Conservation (phyloP, 1,140 invertebrate species). For the Mycetomoellerius zeteki region DNA sequence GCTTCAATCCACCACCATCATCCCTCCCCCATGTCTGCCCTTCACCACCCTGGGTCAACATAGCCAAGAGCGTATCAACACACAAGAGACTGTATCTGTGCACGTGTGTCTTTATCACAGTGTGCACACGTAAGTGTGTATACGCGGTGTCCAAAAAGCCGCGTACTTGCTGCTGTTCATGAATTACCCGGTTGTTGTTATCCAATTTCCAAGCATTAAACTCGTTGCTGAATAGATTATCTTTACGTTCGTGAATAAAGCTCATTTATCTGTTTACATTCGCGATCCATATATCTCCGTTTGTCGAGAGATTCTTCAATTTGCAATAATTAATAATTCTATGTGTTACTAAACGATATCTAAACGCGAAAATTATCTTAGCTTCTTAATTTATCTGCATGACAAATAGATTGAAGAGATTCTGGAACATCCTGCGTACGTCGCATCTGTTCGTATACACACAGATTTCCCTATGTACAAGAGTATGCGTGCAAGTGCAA, state of each 20-base stretch:
- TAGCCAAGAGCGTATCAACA: constrained; percentile 58
- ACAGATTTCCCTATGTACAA: constrained; percentile 5
- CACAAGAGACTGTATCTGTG: neutral
- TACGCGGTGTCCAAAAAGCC: constrained; percentile 33
- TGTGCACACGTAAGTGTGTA: constrained; percentile 13
- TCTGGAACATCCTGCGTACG: neutral
- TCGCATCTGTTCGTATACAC: constrained; percentile 14
- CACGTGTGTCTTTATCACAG: constrained; percentile 49
- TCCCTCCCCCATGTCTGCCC: neutral
- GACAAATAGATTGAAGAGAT: neutral
- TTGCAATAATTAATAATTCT: neutral
- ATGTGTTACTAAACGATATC: neutral
- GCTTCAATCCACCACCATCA: constrained; percentile 44
- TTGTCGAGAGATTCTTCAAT: neutral
- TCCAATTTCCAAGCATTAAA: constrained; percentile 36
- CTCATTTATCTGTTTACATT: constrained; percentile 27
- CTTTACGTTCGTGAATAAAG: neutral
- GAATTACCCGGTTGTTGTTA: neutral
- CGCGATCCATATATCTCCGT: neutral
- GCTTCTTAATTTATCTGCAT: neutral
- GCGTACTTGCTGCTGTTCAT: neutral
- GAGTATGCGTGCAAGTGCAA: constrained; percentile 15
- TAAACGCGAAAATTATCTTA: constrained; percentile 5
- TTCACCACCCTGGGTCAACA: constrained; percentile 47
- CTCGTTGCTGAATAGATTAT: constrained; percentile 28